Conservation (phyloP, 2,797 vertebrate species). For the Crocodylus rhombifer region DNA sequence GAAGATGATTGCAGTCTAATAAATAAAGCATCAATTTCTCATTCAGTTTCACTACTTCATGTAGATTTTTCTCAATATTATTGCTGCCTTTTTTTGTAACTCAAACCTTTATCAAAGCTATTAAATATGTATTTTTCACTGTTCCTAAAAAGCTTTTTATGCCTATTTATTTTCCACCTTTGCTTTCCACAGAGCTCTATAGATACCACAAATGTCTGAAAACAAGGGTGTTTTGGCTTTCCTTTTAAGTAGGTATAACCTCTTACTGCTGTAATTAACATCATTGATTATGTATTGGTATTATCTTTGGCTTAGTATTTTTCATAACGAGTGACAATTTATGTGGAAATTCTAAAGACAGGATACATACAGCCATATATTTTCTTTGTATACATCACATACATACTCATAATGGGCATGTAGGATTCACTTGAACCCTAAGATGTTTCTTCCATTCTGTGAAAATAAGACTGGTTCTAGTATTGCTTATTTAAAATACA, state of each 20-base stretch:
- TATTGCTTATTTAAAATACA: neutral
- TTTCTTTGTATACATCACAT: neutral
- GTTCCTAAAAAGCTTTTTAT: neutral
- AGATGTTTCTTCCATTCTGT: accelerated
- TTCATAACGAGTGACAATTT: neutral
- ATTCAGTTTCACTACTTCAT: constrained; percentile 25
- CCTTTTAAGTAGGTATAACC: neutral
- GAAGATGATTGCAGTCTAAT: constrained; percentile 59
- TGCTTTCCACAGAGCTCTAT: neutral
- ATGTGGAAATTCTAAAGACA: neutral
- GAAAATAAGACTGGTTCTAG: neutral
- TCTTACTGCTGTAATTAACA: neutral
- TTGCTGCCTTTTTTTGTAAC: constrained; percentile 28
- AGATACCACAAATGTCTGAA: neutral
- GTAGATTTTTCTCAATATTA: constrained; percentile 27
- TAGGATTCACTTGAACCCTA: neutral
- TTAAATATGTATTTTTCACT: neutral
- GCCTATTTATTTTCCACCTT: neutral
- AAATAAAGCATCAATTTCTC: constrained; percentile 69
- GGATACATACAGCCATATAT: neutral
- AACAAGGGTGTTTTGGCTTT: neutral
- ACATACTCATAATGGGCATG: neutral
- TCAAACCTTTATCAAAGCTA: constrained; percentile 20
- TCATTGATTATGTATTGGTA: neutral
- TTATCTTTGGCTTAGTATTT: neutral